Base-by-base conservation (phyloP, 2,888 invertebrate species). In the Agrenia bidenticulata region DNA sequence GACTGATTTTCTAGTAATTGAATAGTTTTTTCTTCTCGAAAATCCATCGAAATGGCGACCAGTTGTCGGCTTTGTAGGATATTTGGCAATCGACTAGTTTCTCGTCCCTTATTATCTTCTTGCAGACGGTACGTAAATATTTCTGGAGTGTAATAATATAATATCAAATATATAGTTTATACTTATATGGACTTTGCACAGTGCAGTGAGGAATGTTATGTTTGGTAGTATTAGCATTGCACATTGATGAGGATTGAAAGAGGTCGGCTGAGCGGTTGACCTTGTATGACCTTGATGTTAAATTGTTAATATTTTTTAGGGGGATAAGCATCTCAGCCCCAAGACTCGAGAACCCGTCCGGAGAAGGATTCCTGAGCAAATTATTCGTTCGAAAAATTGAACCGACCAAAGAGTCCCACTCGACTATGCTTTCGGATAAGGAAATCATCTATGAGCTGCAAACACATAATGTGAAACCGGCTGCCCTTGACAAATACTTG, bases 321-420 rank as follows among this genome's bases (percentile, higher is more conserved):
- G 67, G 70, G 11, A 65, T 74, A 7, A 63, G 66, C 51, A 64
- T 71, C 37, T 63, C 70, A 21, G 71, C 64, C 1, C 63, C 72
- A 41, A 64, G 67, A 41, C 50, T 62, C 24, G 73, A 74, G 61
- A 67, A 59, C 41, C 67, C 63, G 32, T 61, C 69, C 32, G 70
- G 72, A 67, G 91, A 91, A 82, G 88, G 92, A 76, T 94, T 94
- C 92, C 82, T 94, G 64, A 91, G 90, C 74, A 94, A 93, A 81
- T 82, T 95, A 71, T 83, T 94, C 77, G 94, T 94, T 50, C 85
- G 94, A 69, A 91, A 89, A 80, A 92, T 95, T 79, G 94, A 95
- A 79, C 93, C 94, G 4, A 93, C 94, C 1, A 94, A 94, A 81
- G 94, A 95, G 80, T 90, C 96, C 2, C 98, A 98, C 81, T 97